These are phyloP conservation scores for Chionomys nivalis DNA, from an alignment of 2,113 vertebrate genomes.

Conservation along the genomic window DNA sequence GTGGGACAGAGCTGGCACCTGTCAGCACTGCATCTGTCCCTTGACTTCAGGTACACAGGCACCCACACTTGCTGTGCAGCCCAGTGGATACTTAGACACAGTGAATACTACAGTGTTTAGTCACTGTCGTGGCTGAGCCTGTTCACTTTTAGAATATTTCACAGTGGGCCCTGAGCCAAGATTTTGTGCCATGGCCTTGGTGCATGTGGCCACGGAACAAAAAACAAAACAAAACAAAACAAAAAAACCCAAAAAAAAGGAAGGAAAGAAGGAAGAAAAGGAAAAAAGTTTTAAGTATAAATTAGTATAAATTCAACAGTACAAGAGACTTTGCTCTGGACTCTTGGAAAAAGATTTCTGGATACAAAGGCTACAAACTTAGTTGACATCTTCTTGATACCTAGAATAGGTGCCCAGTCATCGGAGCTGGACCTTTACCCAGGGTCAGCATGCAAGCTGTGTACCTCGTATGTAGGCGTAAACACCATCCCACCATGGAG, in stretches of 20 bases:
- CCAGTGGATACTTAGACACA: background rate
- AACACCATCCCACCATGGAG: background rate
- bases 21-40: background rate
- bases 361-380: constrained; percentile 1
- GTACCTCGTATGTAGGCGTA: background rate
- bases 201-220: background rate
- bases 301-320: background rate
- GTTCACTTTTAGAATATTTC: background rate
- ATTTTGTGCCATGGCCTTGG: background rate
- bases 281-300: background rate
- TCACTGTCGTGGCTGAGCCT: background rate
- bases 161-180: background rate
- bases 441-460: background rate
- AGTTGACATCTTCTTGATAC: background rate
- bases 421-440: background rate
- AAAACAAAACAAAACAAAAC: background rate
- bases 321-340: background rate
- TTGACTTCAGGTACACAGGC: fast-evolving
- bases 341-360: background rate
- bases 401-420: background rate
- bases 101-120: background rate
- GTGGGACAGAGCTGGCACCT: background rate
- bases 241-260: background rate
- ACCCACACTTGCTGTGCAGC: background rate
- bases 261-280: background rate